Base-by-base conservation (phyloP, 2,888 invertebrate species). In the Athalia circularis region DNA sequence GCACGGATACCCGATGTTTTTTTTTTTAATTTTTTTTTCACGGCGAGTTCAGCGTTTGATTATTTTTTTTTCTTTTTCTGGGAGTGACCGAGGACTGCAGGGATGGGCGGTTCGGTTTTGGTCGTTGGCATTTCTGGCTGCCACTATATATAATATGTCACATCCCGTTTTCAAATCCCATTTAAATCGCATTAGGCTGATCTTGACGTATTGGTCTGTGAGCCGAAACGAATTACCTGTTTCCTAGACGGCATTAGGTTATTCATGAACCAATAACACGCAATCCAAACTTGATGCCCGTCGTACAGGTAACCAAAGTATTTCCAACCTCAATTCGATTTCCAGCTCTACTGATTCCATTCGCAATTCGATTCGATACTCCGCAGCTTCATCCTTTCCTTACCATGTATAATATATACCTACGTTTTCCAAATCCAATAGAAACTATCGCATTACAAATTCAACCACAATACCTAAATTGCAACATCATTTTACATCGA, bases 251-350 rank as follows among this genome's bases (percentile, higher is more conserved):
- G 80, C 79, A 82, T 83, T 82, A 83, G 81, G 82, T 82, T 83
- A 83, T 83, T 83, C 83, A 83, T 83, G 83, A 82, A 82, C 82
- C 83, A 82, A 83, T 83, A 83, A 82, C 82, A 82, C 80, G 81
- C 82, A 80, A 82, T 75, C 64, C 64, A 64, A 75, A 75, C 75
- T 75, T 75, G 75, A 52, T 64, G 75, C 50, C 50, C 29, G 29
- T 29, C 29, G 9, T 13, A 29, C 11, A 43, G 75, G 75, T 64
- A 75, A 75, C 75, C 75, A 75, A 62, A 75, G 62, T 57, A 64
- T 75, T 64, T 59, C 65, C 29, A 29, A 29, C 29, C 77, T 59
- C 68, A 61, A 77, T 54, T 65, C 57, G 77, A 67, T 77, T 77
- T 67, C 52, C 29, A 29, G 29, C 29, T 29, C 29, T 29, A 29